These are phyloP conservation scores for Corbicula japonica DNA, from an alignment of 2,888 invertebrate species.

Conservation along the genomic window DNA sequence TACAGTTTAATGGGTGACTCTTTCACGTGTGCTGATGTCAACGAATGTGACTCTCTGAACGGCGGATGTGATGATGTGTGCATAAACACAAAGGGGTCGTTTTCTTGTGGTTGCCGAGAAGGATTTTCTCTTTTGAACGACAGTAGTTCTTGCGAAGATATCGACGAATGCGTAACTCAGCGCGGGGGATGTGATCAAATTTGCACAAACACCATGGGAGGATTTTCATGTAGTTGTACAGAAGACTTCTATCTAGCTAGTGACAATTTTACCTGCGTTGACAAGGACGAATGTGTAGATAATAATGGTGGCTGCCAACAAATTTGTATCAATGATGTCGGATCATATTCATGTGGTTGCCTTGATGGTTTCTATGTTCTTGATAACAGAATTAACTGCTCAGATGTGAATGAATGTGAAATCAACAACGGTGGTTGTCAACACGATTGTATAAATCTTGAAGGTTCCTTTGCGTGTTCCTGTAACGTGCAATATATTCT, in stretches of 20 bases:
- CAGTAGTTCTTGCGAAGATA: background rate
- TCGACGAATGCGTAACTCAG: background rate
- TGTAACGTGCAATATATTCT: background rate
- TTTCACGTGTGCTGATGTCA: background rate
- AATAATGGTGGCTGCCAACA: background rate
- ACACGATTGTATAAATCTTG: background rate
- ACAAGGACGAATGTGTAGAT: background rate
- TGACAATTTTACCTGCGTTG: background rate
- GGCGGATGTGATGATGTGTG: constrained; percentile 1
- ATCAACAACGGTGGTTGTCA: background rate
- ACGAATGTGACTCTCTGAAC: background rate
- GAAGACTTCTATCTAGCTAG: background rate
- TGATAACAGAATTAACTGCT: background rate
- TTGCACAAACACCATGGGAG: background rate
- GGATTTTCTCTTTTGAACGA: background rate
- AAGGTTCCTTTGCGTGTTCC: background rate
- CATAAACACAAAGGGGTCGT: background rate
- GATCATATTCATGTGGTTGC: background rate
- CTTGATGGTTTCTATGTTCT: background rate
- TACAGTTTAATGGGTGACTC: background rate
- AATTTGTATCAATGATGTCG: background rate
- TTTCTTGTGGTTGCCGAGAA: background rate
- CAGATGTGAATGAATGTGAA: constrained; percentile 1
- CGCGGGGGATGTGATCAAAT: background rate
- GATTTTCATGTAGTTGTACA: background rate